Conservation (phyloP, 2,113 vertebrate genomes). For the Carettochelys insculpta region DNA sequence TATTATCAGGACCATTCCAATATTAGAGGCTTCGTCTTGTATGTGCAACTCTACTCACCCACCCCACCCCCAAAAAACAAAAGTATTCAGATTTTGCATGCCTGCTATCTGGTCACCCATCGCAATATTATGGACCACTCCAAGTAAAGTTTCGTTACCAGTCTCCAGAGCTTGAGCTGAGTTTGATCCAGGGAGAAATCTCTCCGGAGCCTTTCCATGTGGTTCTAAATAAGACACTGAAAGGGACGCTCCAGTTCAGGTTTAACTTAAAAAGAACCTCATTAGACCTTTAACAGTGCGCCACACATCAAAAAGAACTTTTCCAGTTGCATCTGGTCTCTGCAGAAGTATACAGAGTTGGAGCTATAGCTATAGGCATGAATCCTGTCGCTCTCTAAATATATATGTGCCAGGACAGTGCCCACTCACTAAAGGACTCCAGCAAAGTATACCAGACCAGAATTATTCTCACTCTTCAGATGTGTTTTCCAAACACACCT, state of each 20-base stretch:
- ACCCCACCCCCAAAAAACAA: background rate
- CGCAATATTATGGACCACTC: background rate
- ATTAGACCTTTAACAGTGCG: background rate
- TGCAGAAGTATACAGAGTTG: background rate
- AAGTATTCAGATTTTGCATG: background rate
- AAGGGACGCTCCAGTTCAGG: accelerated
- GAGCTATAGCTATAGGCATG: too few relatives aligned
- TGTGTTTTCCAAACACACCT: background rate
- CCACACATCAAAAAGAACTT: accelerated
- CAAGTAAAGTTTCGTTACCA: background rate
- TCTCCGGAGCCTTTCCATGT: too few relatives aligned
- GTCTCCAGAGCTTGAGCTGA: background rate
- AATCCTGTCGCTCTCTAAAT: too few relatives aligned
- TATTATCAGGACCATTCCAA: background rate
- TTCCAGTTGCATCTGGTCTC: background rate
- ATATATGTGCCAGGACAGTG: too few relatives aligned
- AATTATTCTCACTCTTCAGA: background rate
- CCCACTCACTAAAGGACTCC: background rate
- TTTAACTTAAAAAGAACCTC: background rate
- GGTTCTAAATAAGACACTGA: accelerated
- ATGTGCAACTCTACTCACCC: background rate
- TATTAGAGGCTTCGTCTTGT: background rate
- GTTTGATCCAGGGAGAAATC: background rate
- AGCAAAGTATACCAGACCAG: background rate
- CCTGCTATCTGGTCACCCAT: background rate